These are phyloP conservation scores for Hydrozoanthus tunicans DNA, from an alignment of 64 coral and sea anemone species.

Conservation along the genomic window DNA sequence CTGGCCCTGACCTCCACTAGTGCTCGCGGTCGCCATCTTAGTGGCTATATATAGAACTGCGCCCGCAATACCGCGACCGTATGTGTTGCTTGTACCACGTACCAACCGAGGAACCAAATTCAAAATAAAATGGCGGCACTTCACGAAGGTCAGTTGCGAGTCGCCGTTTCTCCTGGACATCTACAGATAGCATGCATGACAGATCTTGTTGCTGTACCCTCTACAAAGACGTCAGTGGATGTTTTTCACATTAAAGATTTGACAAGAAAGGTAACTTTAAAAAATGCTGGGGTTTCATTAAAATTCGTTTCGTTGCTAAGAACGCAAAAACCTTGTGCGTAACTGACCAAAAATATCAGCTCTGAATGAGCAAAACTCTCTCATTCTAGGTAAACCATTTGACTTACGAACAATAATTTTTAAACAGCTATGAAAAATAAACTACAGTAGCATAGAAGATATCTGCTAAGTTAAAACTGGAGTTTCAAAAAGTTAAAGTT, in stretches of 20 bases:
- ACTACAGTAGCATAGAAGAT: no score
- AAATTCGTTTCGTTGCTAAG: conserved; percentile 3
- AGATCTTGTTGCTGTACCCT: conserved; percentile 34
- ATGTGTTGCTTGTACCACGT: conserved; percentile 28
- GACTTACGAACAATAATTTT: no score
- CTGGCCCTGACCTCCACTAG: not conserved
- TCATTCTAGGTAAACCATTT: no score
- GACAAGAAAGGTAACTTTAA: conserved; percentile 26
- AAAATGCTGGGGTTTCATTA: not conserved
- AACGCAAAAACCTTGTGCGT: no score
- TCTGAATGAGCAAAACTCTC: no score
- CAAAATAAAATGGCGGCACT: conserved; percentile 56
- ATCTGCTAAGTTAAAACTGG: no score
- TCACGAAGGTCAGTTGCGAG: conserved; percentile 23
- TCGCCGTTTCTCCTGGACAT: conserved; percentile 13
- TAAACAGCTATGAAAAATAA: no score
- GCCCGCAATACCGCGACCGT: not conserved
- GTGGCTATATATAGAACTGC: not conserved
- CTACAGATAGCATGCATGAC: conserved; percentile 39
- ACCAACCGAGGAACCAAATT: not conserved
- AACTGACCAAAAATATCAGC: no score
- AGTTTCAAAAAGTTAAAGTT: no score
- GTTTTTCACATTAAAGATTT: conserved; percentile 17
- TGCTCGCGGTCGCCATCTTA: conserved; percentile 35
- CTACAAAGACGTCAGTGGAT: conserved; percentile 47